phyloP scores from a whole-genome alignment of 2,888 invertebrate species.

The Athrips mouffetella region DNA sequence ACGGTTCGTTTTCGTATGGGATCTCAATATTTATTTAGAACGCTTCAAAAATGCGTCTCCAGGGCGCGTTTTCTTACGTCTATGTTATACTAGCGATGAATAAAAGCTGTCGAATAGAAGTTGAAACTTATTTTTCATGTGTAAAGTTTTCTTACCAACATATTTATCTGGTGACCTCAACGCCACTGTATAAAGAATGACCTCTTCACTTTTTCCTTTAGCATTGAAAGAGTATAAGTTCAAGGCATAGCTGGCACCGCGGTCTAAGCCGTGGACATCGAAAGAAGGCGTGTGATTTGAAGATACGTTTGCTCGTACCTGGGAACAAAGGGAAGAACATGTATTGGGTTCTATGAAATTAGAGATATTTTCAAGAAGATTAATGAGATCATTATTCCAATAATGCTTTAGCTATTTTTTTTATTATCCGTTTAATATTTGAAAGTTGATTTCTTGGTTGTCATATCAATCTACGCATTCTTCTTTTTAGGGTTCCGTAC shows the following conservation, averaged over 20 bases:
- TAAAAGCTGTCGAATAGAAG: background rate
- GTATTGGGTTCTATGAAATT: background rate
- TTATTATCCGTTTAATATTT: too few species aligned
- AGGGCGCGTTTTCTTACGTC: too few species aligned
- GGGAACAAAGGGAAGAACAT: constrained; percentile 26
- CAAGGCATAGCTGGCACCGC: constrained; percentile 84
- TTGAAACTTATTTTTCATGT: background rate
- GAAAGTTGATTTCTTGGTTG: too few species aligned
- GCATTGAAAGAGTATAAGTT: constrained; percentile 91
- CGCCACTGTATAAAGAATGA: constrained; percentile 87
- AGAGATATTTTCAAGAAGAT: too few species aligned
- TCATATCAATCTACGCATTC: too few species aligned
- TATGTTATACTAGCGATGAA: background rate
- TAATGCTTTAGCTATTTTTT: too few species aligned
- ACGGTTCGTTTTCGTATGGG: too few species aligned
- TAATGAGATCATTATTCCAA: too few species aligned
- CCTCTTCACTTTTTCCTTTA: constrained; percentile 89
- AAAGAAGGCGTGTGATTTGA: constrained; percentile 79
- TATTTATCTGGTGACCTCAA: constrained; percentile 91
- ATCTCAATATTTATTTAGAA: background rate
- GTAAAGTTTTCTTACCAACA: constrained; percentile 79
- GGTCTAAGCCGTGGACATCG: constrained; percentile 82
- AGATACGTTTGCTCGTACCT: constrained; percentile 79
- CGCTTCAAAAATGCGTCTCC: too few species aligned
- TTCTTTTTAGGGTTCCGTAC: too few species aligned